Conservation (phyloP, 30 jellyfish, hydroid and myxozoan genomes). For the Turritopsis dohrnii region DNA sequence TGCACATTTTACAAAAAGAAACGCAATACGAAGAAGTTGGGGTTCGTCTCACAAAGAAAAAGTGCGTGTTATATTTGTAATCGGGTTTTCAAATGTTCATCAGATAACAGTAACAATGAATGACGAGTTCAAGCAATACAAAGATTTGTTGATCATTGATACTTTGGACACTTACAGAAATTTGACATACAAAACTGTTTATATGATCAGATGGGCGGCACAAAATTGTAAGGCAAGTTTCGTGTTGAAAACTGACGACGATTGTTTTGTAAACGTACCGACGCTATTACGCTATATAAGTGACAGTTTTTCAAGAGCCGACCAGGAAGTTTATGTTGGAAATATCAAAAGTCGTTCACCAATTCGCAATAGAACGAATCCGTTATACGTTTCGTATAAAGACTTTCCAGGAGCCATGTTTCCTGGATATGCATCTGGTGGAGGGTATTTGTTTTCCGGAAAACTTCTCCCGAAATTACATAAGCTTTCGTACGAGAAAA, state of each 20-base stretch:
- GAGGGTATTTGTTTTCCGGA: constrained; percentile 36
- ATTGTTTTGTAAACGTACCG: constrained; percentile 33
- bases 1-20: background rate
- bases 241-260: constrained; percentile 47
- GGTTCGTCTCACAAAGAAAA: constrained; percentile 3
- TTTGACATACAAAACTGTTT: constrained; percentile 25
- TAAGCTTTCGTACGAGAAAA: background rate
- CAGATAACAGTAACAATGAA: background rate
- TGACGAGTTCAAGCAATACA: background rate
- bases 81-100: background rate
- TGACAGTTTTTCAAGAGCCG: background rate
- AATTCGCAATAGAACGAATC: constrained; percentile 22
- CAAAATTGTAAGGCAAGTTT: constrained; percentile 26
- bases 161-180: constrained; percentile 20
- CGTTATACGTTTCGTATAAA: constrained; percentile 15
- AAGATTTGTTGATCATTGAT: constrained; percentile 29
- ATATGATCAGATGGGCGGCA: constrained; percentile 26
- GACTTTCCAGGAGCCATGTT: background rate
- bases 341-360: background rate
- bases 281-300: background rate
- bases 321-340: background rate
- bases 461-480: constrained; percentile 17
- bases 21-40: constrained; percentile 35
- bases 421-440: constrained; percentile 38
- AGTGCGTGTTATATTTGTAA: background rate